These are phyloP conservation scores for Andrena bicolor DNA, from an alignment of 2,888 invertebrate species.

Conservation along the genomic window DNA sequence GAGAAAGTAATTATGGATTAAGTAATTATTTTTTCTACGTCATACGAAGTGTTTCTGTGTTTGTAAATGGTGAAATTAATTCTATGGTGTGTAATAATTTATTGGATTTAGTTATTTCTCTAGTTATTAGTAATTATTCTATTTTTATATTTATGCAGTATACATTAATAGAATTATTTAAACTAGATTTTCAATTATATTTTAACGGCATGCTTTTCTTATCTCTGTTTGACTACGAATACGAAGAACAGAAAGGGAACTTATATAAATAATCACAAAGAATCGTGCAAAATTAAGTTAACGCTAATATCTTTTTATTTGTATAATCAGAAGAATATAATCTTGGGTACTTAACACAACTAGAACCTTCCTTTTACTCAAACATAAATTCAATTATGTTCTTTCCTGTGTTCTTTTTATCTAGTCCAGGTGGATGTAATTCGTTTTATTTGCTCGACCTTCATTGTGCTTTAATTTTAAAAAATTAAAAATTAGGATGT, in stretches of 20 bases:
- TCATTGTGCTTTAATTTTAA: background rate
- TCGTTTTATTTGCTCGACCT: background rate
- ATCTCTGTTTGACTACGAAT: background rate
- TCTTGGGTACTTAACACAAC: background rate
- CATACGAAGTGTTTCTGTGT: background rate
- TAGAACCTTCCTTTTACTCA: background rate
- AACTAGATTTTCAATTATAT: background rate
- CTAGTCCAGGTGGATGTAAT: slow-evolving; percentile 37
- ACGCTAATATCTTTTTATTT: background rate
- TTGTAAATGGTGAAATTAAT: slow-evolving; percentile 18
- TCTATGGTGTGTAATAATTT: slow-evolving; percentile 9
- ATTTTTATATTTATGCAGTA: slow-evolving; percentile 25
- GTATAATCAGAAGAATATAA: background rate
- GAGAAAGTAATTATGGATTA: slow-evolving; percentile 6
- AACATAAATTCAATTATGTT: background rate
- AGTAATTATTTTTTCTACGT: slow-evolving; percentile 20
- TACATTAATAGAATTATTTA: slow-evolving; percentile 11
- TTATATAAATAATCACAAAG: background rate
- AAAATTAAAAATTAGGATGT: background rate
- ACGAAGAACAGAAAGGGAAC: background rate
- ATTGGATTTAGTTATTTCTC: background rate
- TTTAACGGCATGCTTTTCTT: slow-evolving; percentile 1
- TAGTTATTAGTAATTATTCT: slow-evolving; percentile 6
- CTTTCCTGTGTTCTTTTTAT: slow-evolving; percentile 8
- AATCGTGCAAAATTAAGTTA: background rate